These are phyloP conservation scores for Spodoptera littoralis DNA, from an alignment of 2,888 invertebrate species.

Conservation along the genomic window DNA sequence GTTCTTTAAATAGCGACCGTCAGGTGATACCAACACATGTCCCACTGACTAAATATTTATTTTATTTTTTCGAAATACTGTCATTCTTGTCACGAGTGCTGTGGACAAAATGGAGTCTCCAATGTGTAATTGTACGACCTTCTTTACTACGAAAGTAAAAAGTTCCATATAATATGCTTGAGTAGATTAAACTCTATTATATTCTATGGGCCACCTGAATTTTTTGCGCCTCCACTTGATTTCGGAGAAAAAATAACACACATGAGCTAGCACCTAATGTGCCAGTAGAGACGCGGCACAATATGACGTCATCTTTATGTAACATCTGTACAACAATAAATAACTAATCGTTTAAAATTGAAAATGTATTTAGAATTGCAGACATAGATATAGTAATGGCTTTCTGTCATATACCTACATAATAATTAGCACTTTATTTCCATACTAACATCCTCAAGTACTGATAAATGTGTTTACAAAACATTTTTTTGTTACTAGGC, in stretches of 20 bases:
- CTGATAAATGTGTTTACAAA: constrained; percentile 29
- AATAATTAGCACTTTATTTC: neutral
- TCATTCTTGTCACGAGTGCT: neutral
- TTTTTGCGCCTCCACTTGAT: no score
- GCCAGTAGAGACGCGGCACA: no score
- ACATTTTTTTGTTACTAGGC: constrained; percentile 27
- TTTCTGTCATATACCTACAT: neutral
- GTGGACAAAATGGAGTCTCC: no score
- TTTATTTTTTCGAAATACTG: no score
- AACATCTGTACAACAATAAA: neutral
- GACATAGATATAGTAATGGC: constrained; percentile 1
- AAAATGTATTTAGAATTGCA: neutral
- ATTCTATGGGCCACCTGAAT: no score
- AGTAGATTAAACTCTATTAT: no score
- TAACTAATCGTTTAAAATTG: neutral
- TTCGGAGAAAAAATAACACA: no score
- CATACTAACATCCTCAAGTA: constrained; percentile 27
- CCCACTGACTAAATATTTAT: neutral
- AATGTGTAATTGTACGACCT: no score
- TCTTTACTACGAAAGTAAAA: no score
- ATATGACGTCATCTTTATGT: neutral
- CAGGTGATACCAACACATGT: constrained; percentile 16
- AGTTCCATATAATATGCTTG: no score
- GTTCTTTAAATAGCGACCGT: constrained; percentile 2
- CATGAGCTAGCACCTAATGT: no score